Base-by-base conservation (phyloP, 2,113 vertebrate species). In the Rhinichthys klamathensis region DNA sequence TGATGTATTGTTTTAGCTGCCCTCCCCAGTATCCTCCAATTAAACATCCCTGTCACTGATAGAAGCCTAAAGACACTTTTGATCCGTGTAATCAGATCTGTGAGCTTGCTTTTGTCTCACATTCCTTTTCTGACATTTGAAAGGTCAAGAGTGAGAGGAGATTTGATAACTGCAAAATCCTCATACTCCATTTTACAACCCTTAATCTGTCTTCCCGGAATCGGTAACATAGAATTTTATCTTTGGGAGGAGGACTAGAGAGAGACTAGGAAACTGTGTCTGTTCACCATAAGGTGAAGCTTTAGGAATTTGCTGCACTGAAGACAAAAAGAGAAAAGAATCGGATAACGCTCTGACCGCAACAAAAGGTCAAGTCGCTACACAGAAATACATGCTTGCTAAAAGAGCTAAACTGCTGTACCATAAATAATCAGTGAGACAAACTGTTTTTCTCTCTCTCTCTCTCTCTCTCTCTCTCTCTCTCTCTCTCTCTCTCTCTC, bases 81-180 rank as follows among this genome's bases (percentile, higher is more conserved):
- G 93, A 94, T 93, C 90, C 92, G 63, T 63, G 92, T 93, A 95
- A 94, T 90, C 91, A 85, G 91, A 94, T 94, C 92, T 91, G 90
- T 88, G 89, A 90, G 92, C 87, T 91, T 87, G 90, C 90, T 82
- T 94, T 94, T 94, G 92, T 94, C 91, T 93, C 91, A 89, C 87
- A 88, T 92, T 93, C 90, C 90, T 92, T 92, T 92, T 91, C 91
- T 94, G 93, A 93, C 93, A 91, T 94, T 94, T 95, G 92, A 95
- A 95, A 95, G 93, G 93, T 94, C 94, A 94, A 91, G 92, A 93
- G 91, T 93, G 90, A 95, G 93, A 93, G 93, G 93, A 93, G 92
- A 93, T 94, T 94, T 93, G 92, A 95, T 94, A 93, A 93, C 92
- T 92, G 92, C 92, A 90, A 92, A 93, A 94, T 91, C 93, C 92